Evolutionary conservation across 2,888 invertebrate genomes (phyloP), one percentile per base, ranked within the genome.

Genomic region (Conomelus anceps): DNA sequence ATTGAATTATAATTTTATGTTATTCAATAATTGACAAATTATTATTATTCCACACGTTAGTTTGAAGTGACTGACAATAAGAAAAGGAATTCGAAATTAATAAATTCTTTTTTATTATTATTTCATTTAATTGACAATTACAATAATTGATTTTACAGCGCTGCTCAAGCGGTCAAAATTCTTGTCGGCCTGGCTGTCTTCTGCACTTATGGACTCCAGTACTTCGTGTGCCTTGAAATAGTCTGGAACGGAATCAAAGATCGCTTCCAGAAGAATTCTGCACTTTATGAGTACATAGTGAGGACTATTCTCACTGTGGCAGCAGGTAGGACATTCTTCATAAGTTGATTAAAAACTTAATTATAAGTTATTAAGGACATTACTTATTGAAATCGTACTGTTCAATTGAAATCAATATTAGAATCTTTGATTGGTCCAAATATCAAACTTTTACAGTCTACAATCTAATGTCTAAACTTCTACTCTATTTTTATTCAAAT

Each of bases 151-250:
- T 91, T 91, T 95, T 95, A 88, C 94, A 98, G 97, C 92, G 94
- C 96, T 23, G 98, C 98, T 22, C 97, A 98, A 94, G 94, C 96
- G 85, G 98, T 98, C 17, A 96, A 97, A 93, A 94, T 98, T 90
- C 94, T 98, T 90, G 98, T 99, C 92, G 97, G 96, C 3, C 93
- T 98, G 86, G 98, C 98, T 11, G 98, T 99, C 0, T 98, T 97
- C 93, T 97, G 98, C 93, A 98, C 99, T 0, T 99, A 98, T 93
- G 98, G 98, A 7, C 95, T 99, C 22, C 99, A 99, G 94, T 98
- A 99, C 94, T 99, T 97, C 94, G 99, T 99, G 22, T 98, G 99
- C 93, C 95, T 99, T 89, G 97, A 98, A 92, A 98, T 99, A 91
- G 96, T 96, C 91, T 98, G 98, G 98, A 97, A 96, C 92, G 94